Percentiles rank a stretch among this genome's conserved stretches.
Conservation (phyloP, 2,888 invertebrate genomes). For the Xylota sylvarum region DNA sequence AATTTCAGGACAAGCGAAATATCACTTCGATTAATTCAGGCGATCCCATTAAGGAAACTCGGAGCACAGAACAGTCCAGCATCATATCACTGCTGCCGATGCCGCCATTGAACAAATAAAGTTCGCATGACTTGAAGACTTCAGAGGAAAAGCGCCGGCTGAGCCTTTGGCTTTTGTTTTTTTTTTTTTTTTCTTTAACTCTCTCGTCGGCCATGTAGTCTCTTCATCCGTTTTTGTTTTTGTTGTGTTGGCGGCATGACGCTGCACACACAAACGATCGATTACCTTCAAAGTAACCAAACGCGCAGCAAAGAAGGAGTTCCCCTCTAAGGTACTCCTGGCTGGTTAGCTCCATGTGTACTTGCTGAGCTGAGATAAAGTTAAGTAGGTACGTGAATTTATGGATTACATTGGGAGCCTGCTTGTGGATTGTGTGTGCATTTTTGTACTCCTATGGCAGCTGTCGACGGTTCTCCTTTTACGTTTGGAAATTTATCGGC, state of each 20-base stretch:
- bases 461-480: constrained; percentile 75
- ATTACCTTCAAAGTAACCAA: constrained; percentile 70
- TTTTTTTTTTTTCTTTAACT: constrained; percentile 5
- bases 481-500: constrained; percentile 66
- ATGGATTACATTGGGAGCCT: constrained; percentile 70
- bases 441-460: constrained; percentile 66
- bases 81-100: constrained; percentile 53
- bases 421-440: constrained; percentile 63
- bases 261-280: constrained; percentile 75
- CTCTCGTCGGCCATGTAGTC: constrained; percentile 10
- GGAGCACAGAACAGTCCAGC: constrained; percentile 30
- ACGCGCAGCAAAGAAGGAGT: constrained; percentile 31
- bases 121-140: constrained; percentile 80
- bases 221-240: constrained; percentile 49
- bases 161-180: constrained; percentile 16
- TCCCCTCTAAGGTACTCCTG: constrained; percentile 3
- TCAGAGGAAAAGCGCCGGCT: constrained; percentile 67
- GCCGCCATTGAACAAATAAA: constrained; percentile 79
- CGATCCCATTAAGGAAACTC: constrained; percentile 79
- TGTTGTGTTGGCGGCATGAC: constrained; percentile 69
- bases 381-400: constrained; percentile 75
- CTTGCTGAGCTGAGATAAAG: constrained; percentile 67
- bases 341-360: constrained; percentile 21
- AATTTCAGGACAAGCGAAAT: constrained; percentile 85
- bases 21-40: constrained; percentile 85